These are phyloP conservation scores for Apomyelois bistriatella DNA, from an alignment of 2,888 invertebrate species.

Conservation along the genomic window DNA sequence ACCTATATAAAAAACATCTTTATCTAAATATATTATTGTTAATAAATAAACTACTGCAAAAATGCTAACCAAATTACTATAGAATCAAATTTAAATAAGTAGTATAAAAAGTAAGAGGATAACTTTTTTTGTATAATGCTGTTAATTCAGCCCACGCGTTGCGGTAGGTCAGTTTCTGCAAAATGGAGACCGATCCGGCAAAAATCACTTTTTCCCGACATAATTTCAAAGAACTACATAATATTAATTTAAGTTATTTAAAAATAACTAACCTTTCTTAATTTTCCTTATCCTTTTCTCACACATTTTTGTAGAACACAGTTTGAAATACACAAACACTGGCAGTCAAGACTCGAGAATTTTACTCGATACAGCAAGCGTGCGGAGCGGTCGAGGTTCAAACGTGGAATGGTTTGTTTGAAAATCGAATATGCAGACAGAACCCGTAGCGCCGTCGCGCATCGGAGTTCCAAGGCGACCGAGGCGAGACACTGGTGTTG, in stretches of 20 bases:
- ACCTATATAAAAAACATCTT: no score
- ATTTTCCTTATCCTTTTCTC: conserved; percentile 57
- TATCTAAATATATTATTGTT: no score
- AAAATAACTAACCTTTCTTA: conserved; percentile 48
- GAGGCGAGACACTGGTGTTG: conserved; percentile 26
- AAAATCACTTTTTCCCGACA: not conserved
- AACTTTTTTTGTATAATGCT: no score
- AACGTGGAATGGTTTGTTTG: conserved; percentile 41
- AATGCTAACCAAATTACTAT: no score
- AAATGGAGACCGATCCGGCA: not conserved
- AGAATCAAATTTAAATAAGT: no score
- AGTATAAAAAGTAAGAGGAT: no score
- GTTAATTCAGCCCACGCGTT: not conserved
- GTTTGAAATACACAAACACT: conserved; percentile 36
- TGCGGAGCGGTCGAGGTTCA: conserved; percentile 28
- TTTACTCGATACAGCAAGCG: conserved; percentile 25
- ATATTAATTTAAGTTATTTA: conserved; percentile 1
- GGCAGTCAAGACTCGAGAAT: conserved; percentile 23
- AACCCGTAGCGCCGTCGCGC: conserved; percentile 21
- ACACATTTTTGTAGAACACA: conserved; percentile 54
- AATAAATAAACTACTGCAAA: no score
- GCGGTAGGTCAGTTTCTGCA: conserved; percentile 18
- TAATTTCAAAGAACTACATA: not conserved
- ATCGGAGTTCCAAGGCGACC: conserved; percentile 17
- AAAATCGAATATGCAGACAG: conserved; percentile 40